Evolutionary conservation across 2,113 vertebrate species (phyloP).

Genomic region (Triplophysa tibetana): DNA sequence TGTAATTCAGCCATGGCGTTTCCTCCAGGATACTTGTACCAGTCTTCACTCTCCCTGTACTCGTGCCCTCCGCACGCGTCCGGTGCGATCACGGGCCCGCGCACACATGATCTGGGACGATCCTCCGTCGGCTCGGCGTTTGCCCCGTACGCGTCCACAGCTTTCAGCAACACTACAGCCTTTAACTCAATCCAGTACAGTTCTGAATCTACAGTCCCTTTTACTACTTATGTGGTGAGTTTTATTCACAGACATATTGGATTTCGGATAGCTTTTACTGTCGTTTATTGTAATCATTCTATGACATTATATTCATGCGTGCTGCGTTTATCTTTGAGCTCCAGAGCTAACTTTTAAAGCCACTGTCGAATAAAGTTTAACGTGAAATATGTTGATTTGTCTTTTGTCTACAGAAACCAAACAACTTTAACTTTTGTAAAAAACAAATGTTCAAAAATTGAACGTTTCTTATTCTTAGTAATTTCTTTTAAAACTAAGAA

Average conservation of each 20-base stretch:
- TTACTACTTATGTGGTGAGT: constrained; percentile 91
- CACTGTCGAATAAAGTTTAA: too few relatives aligned
- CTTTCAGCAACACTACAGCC: constrained; percentile 83
- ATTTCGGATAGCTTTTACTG: not conserved
- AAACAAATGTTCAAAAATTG: too few relatives aligned
- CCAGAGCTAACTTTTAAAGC: too few relatives aligned
- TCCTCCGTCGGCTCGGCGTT: constrained; percentile 91
- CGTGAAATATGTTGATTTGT: not conserved
- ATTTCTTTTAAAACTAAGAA: too few relatives aligned
- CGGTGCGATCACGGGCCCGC: constrained; percentile 83
- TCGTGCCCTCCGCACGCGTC: constrained; percentile 88
- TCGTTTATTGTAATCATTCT: not conserved
- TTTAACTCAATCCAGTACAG: constrained; percentile 88
- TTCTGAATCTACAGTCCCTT: constrained; percentile 80
- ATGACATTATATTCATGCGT: not conserved
- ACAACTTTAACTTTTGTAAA: too few relatives aligned
- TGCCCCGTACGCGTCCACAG: constrained; percentile 87
- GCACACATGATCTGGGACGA: constrained; percentile 88
- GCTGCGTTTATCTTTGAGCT: not conserved
- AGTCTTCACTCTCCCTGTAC: constrained; percentile 87
- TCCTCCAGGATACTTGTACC: constrained; percentile 94
- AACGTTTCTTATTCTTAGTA: too few relatives aligned
- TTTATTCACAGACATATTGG: not conserved
- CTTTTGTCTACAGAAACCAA: not conserved
- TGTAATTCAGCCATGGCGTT: constrained; percentile 83